Percentiles rank a stretch among this genome's conserved stretches.
These are phyloP conservation scores for Morelia viridis DNA, from an alignment of 2,797 vertebrate species.

Conservation along the genomic window DNA sequence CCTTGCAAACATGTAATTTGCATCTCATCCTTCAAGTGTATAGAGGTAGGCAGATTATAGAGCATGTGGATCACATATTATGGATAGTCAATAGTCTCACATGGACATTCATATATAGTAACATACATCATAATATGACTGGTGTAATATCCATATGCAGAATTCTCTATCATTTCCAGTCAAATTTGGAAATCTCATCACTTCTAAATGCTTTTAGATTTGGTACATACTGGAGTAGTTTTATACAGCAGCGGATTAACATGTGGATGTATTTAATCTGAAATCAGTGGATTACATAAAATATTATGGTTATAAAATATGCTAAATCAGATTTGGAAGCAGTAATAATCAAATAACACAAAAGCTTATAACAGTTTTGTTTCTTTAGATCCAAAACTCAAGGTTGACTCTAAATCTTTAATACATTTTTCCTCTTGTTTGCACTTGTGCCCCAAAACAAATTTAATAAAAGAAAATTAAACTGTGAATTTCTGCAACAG, in stretches of 20 bases:
- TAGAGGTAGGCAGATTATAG: neutral
- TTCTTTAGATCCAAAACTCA: constrained; percentile 10
- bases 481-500: neutral
- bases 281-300: neutral
- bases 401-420: constrained; percentile 31
- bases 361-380: neutral
- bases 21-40: neutral
- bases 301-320: constrained; percentile 29
- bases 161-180: neutral
- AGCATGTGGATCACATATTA: neutral
- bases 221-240: neutral
- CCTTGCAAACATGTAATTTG: neutral
- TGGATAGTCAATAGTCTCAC: neutral
- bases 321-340: constrained; percentile 40
- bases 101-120: neutral
- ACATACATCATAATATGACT: neutral
- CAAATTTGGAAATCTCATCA: neutral
- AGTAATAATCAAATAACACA: constrained; percentile 1
- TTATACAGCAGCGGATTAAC: too few relatives aligned
- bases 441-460: neutral
- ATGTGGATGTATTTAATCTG: neutral
- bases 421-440: constrained; percentile 21
- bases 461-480: constrained; percentile 36
- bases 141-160: neutral
- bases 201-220: neutral